Evolutionary conservation across 1,140 invertebrate genomes (phyloP).

Genomic region (Archivesica marissinica): DNA sequence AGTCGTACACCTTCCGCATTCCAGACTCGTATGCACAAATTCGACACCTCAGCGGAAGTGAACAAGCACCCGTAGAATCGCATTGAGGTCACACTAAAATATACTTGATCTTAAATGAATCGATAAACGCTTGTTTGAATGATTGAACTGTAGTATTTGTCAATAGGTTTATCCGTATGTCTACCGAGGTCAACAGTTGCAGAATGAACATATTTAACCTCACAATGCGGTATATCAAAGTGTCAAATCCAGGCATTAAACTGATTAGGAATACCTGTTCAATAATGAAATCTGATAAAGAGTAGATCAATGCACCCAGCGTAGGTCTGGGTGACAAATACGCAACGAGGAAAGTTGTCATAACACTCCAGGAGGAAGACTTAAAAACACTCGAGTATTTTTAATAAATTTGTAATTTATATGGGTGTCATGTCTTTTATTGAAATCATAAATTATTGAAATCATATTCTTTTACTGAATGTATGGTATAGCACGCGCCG

Average conservation of each 20-base stretch:
- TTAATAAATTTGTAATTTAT: conserved; percentile 15
- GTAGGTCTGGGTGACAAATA: conserved; percentile 24
- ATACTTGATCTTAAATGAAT: neutral
- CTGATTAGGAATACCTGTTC: conserved; percentile 5
- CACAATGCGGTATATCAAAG: conserved; percentile 11
- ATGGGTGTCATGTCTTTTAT: neutral
- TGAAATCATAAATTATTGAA: conserved; percentile 31
- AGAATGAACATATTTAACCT: neutral
- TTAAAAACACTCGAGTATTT: conserved; percentile 23
- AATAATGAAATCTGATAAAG: conserved; percentile 33
- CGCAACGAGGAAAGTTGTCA: neutral
- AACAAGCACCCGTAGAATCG: too few species aligned
- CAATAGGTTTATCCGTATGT: conserved; percentile 1
- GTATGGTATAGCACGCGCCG: neutral
- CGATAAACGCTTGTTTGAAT: conserved; percentile 7
- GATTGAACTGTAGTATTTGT: neutral
- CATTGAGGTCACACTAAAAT: neutral
- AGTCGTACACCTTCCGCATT: too few species aligned
- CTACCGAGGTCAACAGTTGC: conserved; percentile 21
- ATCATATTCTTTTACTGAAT: neutral
- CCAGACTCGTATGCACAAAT: too few species aligned
- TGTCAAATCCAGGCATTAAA: conserved; percentile 11
- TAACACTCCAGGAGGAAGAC: neutral
- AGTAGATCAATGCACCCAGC: conserved; percentile 3
- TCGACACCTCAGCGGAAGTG: too few species aligned